phyloP scores from a whole-genome alignment of 1,140 invertebrate species.

The Calephelis virginiensis region DNA sequence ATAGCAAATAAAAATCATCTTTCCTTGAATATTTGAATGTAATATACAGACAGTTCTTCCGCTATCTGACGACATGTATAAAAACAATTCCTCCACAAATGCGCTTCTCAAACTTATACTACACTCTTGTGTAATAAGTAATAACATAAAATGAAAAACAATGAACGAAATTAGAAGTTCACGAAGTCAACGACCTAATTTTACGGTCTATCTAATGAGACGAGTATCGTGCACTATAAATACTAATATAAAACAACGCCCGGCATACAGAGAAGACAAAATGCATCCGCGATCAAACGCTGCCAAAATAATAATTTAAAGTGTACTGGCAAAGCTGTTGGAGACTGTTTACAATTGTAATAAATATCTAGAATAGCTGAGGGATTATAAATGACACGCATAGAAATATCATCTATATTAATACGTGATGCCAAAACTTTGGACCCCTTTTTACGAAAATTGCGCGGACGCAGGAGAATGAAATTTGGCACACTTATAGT shows the following conservation, averaged over 20 bases:
- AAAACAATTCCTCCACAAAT: too few species aligned
- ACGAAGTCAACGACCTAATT: slow-evolving; percentile 65
- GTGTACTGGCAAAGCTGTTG: slow-evolving; percentile 46
- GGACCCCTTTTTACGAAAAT: too few species aligned
- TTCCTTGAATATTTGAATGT: too few species aligned
- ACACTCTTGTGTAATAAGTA: slow-evolving; percentile 6
- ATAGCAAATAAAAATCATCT: too few species aligned
- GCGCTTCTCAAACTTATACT: too few species aligned
- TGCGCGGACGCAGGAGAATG: too few species aligned
- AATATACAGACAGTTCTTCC: too few species aligned
- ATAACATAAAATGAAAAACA: slow-evolving; percentile 27
- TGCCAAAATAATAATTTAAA: slow-evolving; percentile 67
- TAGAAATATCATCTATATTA: too few species aligned
- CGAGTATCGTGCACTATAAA: slow-evolving; percentile 62
- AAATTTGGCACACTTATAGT: too few species aligned
- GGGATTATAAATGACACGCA: not conserved
- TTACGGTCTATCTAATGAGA: slow-evolving; percentile 61
- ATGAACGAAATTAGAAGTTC: slow-evolving; percentile 47
- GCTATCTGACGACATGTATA: too few species aligned
- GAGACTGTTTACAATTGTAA: slow-evolving; percentile 46
- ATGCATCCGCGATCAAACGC: slow-evolving; percentile 61
- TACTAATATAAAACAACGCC: slow-evolving; percentile 56
- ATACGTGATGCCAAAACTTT: too few species aligned
- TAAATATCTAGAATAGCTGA: slow-evolving; percentile 34
- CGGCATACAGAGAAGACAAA: slow-evolving; percentile 56